Base-by-base conservation (phyloP, 2,113 vertebrate species). In the Poicephalus gulielmi region DNA sequence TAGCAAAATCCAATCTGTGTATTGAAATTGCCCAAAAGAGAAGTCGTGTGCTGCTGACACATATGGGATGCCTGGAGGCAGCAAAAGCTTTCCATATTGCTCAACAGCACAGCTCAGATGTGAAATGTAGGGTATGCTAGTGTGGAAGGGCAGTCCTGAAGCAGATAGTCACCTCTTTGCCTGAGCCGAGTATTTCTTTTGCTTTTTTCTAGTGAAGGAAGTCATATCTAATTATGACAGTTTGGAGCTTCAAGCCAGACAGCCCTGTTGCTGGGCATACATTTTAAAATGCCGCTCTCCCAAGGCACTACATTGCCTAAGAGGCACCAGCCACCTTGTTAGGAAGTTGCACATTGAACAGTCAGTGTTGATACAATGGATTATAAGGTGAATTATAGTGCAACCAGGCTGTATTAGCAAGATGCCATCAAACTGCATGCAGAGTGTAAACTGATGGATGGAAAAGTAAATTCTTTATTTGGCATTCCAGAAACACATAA, bases 381-480 rank as follows among this genome's bases (percentile, higher is more conserved):
- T 97, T 97, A 97, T 78, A 92, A 97, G 77, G 96, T 95, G 95
- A 97, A 96, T 92, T 91, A 95, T 93, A 90, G 93, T 94, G 96
- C 49, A 95, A 96, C 92, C 81, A 88, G 82, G 37, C 90, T 91
- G 92, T 92, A 97, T 97, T 96, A 97, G 67, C 97, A 97, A 92
- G 95, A 97, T 97, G 96, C 95, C 97, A 96, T 88, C 83, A 91
- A 91, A 86, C 83, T 86, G 79, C 88, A 90, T 0, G 0, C 94
- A 80, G 80, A 86, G 95, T 96, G 91, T 95, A 94, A 97, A 94
- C 59, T 92, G 88, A 86, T 88, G 96, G 92, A 76, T 8, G 88
- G 96, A 97, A 97, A 96, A 97, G 88, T 95, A 75, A 90, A 97
- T 97, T 96, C 96, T 91, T 95, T 94, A 92, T 92, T 92, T 87